These are phyloP conservation scores for Diogma glabrata DNA, from an alignment of 2,888 invertebrate genomes.

Conservation along the genomic window DNA sequence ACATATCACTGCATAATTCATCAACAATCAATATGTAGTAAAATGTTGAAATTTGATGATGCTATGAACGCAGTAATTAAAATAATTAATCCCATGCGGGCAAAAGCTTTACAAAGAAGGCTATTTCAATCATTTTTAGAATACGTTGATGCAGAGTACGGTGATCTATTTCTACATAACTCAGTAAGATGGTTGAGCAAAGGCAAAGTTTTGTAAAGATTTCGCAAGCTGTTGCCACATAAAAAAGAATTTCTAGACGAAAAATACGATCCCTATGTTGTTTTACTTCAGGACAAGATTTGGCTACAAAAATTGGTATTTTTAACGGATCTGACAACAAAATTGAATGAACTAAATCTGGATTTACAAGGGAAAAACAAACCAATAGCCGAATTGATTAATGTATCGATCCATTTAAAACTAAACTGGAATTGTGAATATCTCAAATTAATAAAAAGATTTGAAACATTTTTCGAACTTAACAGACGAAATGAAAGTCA, in stretches of 20 bases:
- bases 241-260: slow-evolving; percentile 3
- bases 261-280: neutral
- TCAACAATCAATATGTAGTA: neutral
- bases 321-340: neutral
- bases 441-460: slow-evolving; percentile 1
- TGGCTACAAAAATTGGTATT: slow-evolving; percentile 1
- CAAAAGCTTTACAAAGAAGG: neutral
- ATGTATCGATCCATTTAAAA: neutral
- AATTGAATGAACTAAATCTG: slow-evolving; percentile 1
- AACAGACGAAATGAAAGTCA: neutral
- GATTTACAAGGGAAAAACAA: neutral
- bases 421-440: neutral
- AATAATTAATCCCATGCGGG: neutral
- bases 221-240: neutral
- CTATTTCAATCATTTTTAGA: neutral
- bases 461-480: neutral
- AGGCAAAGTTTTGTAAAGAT: neutral
- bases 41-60: neutral
- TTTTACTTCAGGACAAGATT: slow-evolving; percentile 1
- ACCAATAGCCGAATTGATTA: neutral
- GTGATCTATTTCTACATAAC: neutral
- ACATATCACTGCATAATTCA: neutral
- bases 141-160: neutral
- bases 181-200: neutral
- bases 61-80: neutral